Percentiles rank a stretch among this genome's conserved stretches.
These are phyloP conservation scores for Gobiocypris rarus DNA, from an alignment of 2,113 vertebrate genomes.

Conservation along the genomic window DNA sequence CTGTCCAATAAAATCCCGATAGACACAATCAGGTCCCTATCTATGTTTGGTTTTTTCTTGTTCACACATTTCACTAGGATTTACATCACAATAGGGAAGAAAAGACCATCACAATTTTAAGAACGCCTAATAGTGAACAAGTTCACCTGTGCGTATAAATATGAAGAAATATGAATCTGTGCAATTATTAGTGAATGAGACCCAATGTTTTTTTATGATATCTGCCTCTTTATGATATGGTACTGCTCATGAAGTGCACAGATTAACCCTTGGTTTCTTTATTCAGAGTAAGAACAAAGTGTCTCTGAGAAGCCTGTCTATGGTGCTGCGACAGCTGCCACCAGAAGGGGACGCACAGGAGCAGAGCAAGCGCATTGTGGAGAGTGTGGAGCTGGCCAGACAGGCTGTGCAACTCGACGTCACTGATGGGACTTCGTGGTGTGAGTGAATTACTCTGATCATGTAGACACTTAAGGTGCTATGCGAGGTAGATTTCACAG, in stretches of 20 bases:
- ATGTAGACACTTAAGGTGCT: neutral
- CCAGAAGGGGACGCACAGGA: conserved; percentile 63
- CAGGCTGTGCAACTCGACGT: conserved; percentile 87
- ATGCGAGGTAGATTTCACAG: neutral
- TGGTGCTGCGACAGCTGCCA: conserved; percentile 86
- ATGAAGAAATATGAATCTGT: neutral
- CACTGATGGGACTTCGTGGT: conserved; percentile 89
- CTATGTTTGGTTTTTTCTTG: no score
- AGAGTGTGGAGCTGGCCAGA: conserved; percentile 86
- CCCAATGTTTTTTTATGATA: neutral
- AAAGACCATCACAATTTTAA: no score
- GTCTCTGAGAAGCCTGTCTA: conserved; percentile 87
- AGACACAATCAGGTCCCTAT: no score
- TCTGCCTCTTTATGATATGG: neutral
- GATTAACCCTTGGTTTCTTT: neutral
- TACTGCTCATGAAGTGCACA: neutral
- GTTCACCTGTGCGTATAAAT: no score
- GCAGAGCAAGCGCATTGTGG: conserved; percentile 78
- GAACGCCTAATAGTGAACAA: no score
- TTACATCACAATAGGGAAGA: no score
- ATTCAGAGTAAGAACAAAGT: conserved; percentile 89
- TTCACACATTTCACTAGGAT: no score
- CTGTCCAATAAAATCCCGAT: no score
- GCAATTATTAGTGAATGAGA: neutral
- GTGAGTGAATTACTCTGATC: conserved; percentile 74